These are phyloP conservation scores for Microplitis manilae DNA, from an alignment of 2,888 invertebrate species.

Conservation along the genomic window DNA sequence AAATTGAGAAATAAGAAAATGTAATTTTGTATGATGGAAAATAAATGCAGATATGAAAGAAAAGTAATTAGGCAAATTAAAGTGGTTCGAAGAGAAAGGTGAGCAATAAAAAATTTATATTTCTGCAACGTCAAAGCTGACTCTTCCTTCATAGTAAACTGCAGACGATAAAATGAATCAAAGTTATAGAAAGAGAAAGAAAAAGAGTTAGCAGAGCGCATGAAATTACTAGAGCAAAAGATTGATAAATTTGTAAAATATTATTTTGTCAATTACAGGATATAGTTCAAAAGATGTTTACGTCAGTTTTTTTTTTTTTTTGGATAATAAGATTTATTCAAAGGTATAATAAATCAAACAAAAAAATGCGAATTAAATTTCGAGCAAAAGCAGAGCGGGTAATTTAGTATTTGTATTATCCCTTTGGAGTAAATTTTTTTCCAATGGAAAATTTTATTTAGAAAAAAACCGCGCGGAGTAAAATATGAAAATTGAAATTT, in stretches of 20 bases:
- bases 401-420: too few relatives aligned
- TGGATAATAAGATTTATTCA: background rate
- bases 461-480: too few relatives aligned
- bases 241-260: conserved; percentile 48
- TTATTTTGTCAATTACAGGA: background rate
- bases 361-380: too few relatives aligned
- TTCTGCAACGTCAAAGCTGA: background rate
- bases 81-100: background rate
- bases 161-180: conserved; percentile 36
- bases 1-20: background rate
- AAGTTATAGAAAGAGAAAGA: conserved; percentile 6
- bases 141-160: conserved; percentile 30
- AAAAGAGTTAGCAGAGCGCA: background rate
- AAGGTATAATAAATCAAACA: too few relatives aligned
- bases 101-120: conserved; percentile 16
- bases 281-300: background rate
- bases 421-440: too few relatives aligned
- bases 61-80: background rate
- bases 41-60: too few relatives aligned
- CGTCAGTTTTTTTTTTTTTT: background rate
- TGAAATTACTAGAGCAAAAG: conserved; percentile 54
- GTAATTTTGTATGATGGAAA: background rate
- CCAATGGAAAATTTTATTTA: too few relatives aligned
- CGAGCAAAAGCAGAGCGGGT: too few relatives aligned
- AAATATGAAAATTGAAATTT: too few relatives aligned